phyloP scores from a whole-genome alignment of 2,888 invertebrate genomes.

The Ormyrus labotus region DNA sequence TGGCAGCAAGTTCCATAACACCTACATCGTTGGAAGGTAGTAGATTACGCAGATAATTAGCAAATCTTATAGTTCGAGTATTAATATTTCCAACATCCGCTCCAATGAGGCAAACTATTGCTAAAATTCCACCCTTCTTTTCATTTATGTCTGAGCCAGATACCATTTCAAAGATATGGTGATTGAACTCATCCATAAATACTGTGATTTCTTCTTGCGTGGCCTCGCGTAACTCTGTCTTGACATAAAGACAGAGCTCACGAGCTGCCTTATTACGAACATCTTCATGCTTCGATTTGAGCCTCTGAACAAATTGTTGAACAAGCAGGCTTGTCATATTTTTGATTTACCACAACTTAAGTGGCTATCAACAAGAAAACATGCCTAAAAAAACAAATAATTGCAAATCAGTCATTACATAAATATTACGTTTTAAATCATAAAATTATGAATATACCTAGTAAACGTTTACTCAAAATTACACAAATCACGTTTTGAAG shows the following conservation, averaged over 20 bases:
- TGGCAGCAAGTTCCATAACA: constrained; percentile 97
- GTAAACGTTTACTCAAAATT: not conserved
- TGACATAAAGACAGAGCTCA: constrained; percentile 92
- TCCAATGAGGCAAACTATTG: constrained; percentile 95
- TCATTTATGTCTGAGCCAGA: constrained; percentile 94
- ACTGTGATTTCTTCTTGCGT: constrained; percentile 92
- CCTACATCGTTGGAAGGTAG: constrained; percentile 93
- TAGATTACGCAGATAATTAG: constrained; percentile 92
- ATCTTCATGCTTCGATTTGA: constrained; percentile 93
- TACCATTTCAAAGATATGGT: constrained; percentile 97
- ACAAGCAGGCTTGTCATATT: constrained; percentile 81
- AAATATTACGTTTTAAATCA: too few relatives aligned
- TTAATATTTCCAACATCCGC: constrained; percentile 95
- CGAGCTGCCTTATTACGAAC: constrained; percentile 90
- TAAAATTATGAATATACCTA: not conserved
- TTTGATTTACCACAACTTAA: constrained; percentile 4
- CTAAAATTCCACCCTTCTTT: constrained; percentile 95
- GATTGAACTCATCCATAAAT: constrained; percentile 96
- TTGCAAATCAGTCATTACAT: too few relatives aligned
- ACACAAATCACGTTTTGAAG: not conserved
- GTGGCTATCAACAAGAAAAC: constrained; percentile 3
- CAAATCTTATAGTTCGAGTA: constrained; percentile 92
- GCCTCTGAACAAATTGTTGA: constrained; percentile 88
- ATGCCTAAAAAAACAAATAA: constrained; percentile 29
- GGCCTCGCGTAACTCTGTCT: constrained; percentile 92